Evolutionary conservation across 2,797 vertebrate species (phyloP), one percentile per base, ranked within the genome.

Genomic region (Acipenser oxyrinchus): DNA sequence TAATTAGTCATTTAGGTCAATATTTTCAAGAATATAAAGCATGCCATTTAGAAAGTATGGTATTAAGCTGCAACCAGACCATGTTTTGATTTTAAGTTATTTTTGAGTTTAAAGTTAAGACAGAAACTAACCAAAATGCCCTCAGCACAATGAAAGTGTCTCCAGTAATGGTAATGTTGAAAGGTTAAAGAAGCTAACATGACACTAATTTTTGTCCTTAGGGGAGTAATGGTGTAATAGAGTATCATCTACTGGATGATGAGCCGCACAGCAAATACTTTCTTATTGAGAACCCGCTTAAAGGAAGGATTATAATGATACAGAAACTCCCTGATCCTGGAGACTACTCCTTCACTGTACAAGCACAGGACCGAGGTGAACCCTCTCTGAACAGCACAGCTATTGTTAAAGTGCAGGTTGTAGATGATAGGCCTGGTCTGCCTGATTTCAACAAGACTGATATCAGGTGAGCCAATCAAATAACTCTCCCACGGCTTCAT

Each of bases 361-460:
- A 81, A 67, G 82, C 78, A 6, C 79, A 65, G 68, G 81, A 84
- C 73, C 78, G 63, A 69, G 81, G 81, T 1, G 78, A 49, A 65
- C 82, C 80, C 1, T 7, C 82, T 13, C 53, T 83, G 49, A 82
- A 70, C 51, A 49, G 2, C 64, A 82, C 72, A 8, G 69, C 74
- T 68, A 0, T 37, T 12, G 57, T 84, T 53, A 69, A 70, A 62
- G 64, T 84, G 2, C 66, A 61, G 0, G 73, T 82, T 64, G 58
- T 65, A 57, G 76, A 81, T 70, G 81, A 77, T 70, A 55, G 57
- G 0, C 74, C 73, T 0, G 73, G 74, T 9, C 3, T 76, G 15
- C 81, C 80, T 52, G 57, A 0, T 37, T 71, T 84, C 67, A 75
- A 73, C 6, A 1, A 23, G 52, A 78, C 68, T 10, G 8, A 72